A percentile compares a stretch with the other conserved stretches of the same genome.
These are phyloP conservation scores for Corythoichthys intestinalis DNA, from an alignment of 2,113 vertebrate genomes.

Conservation along the genomic window DNA sequence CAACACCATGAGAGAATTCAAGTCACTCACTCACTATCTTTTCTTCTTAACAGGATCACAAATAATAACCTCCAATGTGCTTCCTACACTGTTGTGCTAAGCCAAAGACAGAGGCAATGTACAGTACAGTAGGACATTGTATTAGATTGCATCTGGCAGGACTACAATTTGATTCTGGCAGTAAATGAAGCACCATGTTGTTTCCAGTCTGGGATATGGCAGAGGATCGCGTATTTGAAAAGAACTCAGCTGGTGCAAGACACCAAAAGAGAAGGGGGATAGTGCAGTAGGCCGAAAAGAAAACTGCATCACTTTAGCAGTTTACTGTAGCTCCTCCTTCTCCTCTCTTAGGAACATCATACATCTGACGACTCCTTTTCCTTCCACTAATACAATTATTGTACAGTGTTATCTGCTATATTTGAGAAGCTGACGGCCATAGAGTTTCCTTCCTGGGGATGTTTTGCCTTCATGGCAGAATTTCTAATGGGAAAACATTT, in stretches of 20 bases:
- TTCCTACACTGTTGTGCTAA: neutral
- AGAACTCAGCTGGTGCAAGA: neutral
- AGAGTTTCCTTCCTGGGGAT: constrained; percentile 11
- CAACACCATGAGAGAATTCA: no score
- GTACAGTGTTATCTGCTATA: neutral
- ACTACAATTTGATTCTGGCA: neutral
- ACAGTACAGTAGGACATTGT: neutral
- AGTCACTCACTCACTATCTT: no score
- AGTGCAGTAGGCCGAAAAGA: neutral
- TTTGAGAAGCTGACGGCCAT: constrained; percentile 2
- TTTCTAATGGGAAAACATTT: no score
- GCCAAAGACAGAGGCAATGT: neutral
- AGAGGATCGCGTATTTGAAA: neutral
- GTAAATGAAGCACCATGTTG: neutral
- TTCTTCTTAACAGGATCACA: no score
- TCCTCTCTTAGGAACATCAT: constrained; percentile 42
- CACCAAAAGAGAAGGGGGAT: neutral
- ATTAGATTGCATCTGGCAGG: neutral
- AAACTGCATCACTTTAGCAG: neutral
- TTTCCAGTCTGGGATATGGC: neutral
- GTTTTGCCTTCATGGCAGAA: neutral
- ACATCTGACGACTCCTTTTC: constrained; percentile 53
- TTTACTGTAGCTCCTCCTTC: neutral
- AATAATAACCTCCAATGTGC: neutral
- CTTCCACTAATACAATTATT: neutral